Base-by-base conservation (phyloP, 2,797 vertebrate species). In the Benthosema pterotum region DNA sequence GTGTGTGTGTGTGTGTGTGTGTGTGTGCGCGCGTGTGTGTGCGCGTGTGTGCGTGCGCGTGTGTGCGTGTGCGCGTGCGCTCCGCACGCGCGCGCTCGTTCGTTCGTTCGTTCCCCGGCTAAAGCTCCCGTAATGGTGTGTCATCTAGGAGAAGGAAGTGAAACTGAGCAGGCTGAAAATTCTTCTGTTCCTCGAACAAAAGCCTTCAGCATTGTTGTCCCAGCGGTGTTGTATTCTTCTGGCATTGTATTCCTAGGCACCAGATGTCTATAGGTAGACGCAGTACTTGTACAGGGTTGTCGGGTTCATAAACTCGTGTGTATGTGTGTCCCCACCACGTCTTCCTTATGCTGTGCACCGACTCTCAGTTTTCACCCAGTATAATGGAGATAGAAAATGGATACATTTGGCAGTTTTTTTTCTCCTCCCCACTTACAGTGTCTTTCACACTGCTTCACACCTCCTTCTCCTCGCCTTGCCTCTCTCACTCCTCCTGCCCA, bases 201-300 rank as follows among this genome's bases (percentile, higher is more conserved):
- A 52, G 11, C 0, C 54, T 68, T 69, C 15, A 45, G 32, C 32
- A 38, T 50, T 78, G 61, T 65, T 50, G 42, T 54, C 71, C 60
- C 67, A 57, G 58, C 49, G 65, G 63, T 74, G 57, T 86, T 55
- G 8, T 62, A 69, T 88, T 82, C 53, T 88, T 82, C 53, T 60
- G 2, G 77, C 19, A 64, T 80, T 86, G 68, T 78, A 43, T 74
- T n/a, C 42, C 60, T 22, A 8, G 48, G 77, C 60, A 76, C 79
- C 70, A 65, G 67, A 74, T 65, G 13, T 32, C 46, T 70, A 42
- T 65, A 65, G 50, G 60, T 65, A 69, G 58, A 78, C 70, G 77
- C 71, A 66, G 65, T 65, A 15, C 54, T 38, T 56, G 53, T 0
- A 13, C 42, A 9, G 22, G 51, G 16, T 15, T 18, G 0, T 16